A percentile compares a stretch with the other conserved stretches of the same genome.
Evolutionary conservation across 2,113 vertebrate species (phyloP).

Genomic region (Holacanthus passer): DNA sequence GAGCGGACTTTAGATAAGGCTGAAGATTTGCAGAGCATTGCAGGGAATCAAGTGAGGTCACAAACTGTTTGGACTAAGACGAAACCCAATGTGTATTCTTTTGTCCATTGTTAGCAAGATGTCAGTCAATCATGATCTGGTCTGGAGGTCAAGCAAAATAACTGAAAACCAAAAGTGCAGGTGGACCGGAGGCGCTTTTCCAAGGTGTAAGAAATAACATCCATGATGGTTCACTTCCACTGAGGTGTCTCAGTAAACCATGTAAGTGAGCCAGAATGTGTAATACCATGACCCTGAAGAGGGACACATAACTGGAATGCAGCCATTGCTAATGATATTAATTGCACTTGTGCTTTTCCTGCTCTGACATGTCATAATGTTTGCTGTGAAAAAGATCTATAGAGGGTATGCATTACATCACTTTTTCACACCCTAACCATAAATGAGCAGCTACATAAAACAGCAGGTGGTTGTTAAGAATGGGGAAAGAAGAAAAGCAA

Average conservation of each 20-base stretch:
- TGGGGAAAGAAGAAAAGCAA: neutral
- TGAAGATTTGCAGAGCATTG: neutral
- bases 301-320: neutral
- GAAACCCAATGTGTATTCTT: neutral
- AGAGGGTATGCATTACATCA: neutral
- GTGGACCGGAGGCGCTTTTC: neutral
- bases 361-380: conserved; percentile 7
- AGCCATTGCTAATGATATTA: conserved; percentile 7
- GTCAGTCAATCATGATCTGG: neutral
- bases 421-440: neutral
- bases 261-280: neutral
- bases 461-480: neutral
- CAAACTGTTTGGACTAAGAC: neutral
- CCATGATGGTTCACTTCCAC: neutral
- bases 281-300: no score
- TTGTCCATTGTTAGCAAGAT: neutral
- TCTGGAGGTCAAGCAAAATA: neutral
- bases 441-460: neutral
- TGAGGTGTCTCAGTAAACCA: neutral
- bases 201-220: neutral
- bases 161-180: neutral
- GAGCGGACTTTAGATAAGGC: conserved; percentile 21
- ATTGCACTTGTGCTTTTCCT: neutral
- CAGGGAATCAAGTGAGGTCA: neutral
- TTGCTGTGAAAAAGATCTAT: neutral